phyloP scores from a whole-genome alignment of 2,797 vertebrate species.

The Fratercula arctica region DNA sequence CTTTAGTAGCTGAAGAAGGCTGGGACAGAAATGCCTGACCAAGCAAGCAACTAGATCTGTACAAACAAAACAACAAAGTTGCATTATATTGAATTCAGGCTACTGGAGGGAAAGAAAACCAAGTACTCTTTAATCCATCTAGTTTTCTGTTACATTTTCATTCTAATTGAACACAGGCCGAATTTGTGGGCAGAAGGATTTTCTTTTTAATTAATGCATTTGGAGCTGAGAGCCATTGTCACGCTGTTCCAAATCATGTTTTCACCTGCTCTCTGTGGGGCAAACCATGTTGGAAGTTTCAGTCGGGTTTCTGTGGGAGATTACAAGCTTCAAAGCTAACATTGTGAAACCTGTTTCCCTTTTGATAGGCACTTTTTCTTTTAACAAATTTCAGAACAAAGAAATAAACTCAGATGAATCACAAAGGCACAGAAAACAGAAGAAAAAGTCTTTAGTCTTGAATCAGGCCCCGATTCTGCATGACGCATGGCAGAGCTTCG shows the following conservation, averaged over 20 bases:
- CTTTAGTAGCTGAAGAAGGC: slow-evolving; percentile 9
- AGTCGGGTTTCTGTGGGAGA: background rate
- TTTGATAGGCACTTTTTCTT: slow-evolving; percentile 20
- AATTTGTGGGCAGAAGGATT: slow-evolving; percentile 46
- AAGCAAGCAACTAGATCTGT: slow-evolving; percentile 5
- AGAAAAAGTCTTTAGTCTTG: background rate
- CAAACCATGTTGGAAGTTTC: background rate
- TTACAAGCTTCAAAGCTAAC: slow-evolving; percentile 44
- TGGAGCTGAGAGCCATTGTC: slow-evolving; percentile 17
- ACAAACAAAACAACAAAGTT: slow-evolving; percentile 7
- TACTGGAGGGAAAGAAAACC: background rate
- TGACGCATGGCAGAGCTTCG: background rate
- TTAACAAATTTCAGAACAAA: slow-evolving; percentile 43
- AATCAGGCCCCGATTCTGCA: background rate
- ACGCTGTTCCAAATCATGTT: background rate
- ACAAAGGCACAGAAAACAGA: slow-evolving; percentile 3
- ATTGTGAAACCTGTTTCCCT: slow-evolving; percentile 38
- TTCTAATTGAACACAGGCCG: background rate
- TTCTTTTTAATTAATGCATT: slow-evolving; percentile 39
- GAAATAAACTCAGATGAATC: slow-evolving; percentile 39
- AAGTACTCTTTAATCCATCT: background rate
- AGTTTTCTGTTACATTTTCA: background rate
- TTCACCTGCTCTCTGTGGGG: background rate
- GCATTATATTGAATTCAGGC: background rate
- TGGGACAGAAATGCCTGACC: slow-evolving; percentile 21